These are phyloP conservation scores for Australoheros scitulus DNA, from an alignment of 2,113 vertebrate species.

Conservation along the genomic window DNA sequence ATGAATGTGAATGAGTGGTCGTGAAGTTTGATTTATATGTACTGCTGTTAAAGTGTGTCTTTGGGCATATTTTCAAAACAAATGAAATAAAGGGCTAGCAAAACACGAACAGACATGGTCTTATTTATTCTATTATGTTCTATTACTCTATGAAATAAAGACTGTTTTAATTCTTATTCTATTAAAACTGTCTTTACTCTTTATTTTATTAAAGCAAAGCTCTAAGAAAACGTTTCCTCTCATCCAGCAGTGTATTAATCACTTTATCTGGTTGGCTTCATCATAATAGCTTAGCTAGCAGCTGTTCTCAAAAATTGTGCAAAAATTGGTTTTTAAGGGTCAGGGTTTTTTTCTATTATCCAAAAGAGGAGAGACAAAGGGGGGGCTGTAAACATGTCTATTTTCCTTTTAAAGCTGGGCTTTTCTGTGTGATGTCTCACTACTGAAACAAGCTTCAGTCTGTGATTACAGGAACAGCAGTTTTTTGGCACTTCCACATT, in stretches of 20 bases:
- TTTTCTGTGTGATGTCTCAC: background rate
- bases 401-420: background rate
- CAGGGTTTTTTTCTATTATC: too few relatives aligned
- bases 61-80: constrained; percentile 11
- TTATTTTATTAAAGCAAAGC: background rate
- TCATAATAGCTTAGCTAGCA: background rate
- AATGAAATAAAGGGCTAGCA: background rate
- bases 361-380: too few relatives aligned
- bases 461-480: background rate
- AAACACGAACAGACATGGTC: background rate
- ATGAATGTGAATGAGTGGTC: constrained; percentile 40
- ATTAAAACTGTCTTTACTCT: background rate
- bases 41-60: constrained; percentile 10
- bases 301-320: background rate
- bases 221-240: background rate
- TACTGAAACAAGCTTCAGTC: background rate
- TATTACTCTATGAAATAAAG: background rate
- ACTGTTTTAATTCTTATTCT: background rate
- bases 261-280: background rate
- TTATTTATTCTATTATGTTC: background rate
- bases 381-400: background rate
- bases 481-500: background rate
- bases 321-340: background rate
- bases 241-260: background rate
- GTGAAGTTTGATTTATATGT: constrained; percentile 18